A percentile compares a stretch with the other conserved stretches of the same genome.
Evolutionary conservation across 2,113 vertebrate genomes (phyloP).

Genomic region (Dicerorhinus sumatrensis): DNA sequence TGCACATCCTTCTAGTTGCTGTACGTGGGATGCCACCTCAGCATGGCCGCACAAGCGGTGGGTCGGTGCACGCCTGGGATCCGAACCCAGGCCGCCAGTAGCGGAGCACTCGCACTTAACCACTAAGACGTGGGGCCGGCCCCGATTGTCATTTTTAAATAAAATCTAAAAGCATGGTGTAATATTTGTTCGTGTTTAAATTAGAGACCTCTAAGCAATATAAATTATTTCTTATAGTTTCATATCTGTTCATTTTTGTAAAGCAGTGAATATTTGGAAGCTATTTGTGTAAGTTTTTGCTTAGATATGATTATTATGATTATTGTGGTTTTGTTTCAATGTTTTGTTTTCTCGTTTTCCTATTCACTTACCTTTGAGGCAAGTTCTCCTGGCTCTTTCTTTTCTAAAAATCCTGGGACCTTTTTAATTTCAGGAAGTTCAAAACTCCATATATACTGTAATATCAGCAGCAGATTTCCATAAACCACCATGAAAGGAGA

Average conservation of each 20-base stretch:
- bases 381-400: slow-evolving; percentile 91
- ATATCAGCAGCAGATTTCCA: slow-evolving; percentile 93
- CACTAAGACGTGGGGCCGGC: too few species aligned
- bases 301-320: not conserved
- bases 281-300: not conserved
- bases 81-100: too few species aligned
- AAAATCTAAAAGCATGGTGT: not conserved
- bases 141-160: not conserved
- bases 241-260: not conserved
- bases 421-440: slow-evolving; percentile 87
- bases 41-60: too few species aligned
- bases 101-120: too few species aligned
- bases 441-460: slow-evolving; percentile 98
- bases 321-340: not conserved
- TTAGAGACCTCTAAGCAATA: not conserved
- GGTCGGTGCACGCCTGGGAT: too few species aligned
- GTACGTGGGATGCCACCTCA: too few species aligned
- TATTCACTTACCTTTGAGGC: slow-evolving; percentile 92
- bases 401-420: slow-evolving; percentile 91
- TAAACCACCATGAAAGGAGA: slow-evolving; percentile 99
- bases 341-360: not conserved
- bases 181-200: not conserved
- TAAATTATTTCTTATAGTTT: not conserved
- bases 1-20: too few species aligned
- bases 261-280: not conserved